Conservation (phyloP, 2,113 vertebrate genomes). For the Cairina moschata region DNA sequence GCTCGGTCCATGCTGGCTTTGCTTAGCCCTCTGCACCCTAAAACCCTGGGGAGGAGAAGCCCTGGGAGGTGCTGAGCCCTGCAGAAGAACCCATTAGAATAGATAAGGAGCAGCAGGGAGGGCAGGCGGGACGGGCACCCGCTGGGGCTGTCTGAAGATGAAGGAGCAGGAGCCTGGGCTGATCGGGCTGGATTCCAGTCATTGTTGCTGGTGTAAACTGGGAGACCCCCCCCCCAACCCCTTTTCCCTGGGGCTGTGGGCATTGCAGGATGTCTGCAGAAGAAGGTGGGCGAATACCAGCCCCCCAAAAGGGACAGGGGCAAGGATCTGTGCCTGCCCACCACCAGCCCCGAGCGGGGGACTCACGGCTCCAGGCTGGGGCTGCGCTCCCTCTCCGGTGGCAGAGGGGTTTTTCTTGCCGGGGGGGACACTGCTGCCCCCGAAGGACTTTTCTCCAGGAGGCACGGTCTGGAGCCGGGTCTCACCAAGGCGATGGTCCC, state of each 20-base stretch:
- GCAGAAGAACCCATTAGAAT: slow-evolving; percentile 11
- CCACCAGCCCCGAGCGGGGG: rapidly evolving
- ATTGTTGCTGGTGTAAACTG: not conserved
- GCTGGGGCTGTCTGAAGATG: not conserved
- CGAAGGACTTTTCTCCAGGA: not conserved
- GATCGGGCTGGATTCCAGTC: not conserved
- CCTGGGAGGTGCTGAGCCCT: not conserved
- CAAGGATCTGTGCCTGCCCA: not conserved
- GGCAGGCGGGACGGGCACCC: not conserved
- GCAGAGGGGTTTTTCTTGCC: not conserved
- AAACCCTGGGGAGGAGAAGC: not conserved
- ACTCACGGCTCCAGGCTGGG: slow-evolving; percentile 74
- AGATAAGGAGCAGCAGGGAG: slow-evolving; percentile 29
- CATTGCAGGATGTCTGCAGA: not conserved
- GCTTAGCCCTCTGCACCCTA: not conserved
- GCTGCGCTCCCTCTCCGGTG: not conserved
- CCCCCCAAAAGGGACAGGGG: not conserved
- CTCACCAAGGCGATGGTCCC: slow-evolving; percentile 79
- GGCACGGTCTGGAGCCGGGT: slow-evolving; percentile 49
- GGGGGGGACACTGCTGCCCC: slow-evolving; percentile 5
- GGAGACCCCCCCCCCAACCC: not conserved
- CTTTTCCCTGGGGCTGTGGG: not conserved
- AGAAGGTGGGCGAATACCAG: not conserved
- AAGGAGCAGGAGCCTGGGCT: not conserved
- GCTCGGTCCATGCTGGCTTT: not conserved